Base-by-base conservation (phyloP, 2,888 invertebrate genomes). In the Apodemia hepburni region DNA sequence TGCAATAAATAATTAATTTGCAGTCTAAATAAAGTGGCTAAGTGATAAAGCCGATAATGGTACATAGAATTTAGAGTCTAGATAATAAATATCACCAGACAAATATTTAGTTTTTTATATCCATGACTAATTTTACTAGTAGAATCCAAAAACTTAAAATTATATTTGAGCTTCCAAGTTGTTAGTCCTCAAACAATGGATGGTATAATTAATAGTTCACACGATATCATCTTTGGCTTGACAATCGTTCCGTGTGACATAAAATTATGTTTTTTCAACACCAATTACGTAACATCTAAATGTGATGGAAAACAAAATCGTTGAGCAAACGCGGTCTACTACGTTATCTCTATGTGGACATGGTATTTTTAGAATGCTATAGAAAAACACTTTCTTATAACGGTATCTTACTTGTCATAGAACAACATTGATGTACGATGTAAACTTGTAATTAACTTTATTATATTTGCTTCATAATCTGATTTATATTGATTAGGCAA, bases 201-300 rank as follows among this genome's bases (percentile, higher is more conserved):
- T 74, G 79, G 76, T 78, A 75, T 79, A 82, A 84, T 87, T 85
- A 84, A 81, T 80, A 78, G 81, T 85, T 84, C 82, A 85, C 79
- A 82, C 78, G 85, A 88, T 86, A 86, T 78, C 76, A 87, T 88
- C 84, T 79, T 73, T 71, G 69, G 70, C 65, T 73, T 75, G 75
- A 69, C 73, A 61, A 61, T 29, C 9, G 38, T 61, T 57, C 58
- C 84, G 87, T 85, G 87, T 82, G 83, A 78, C 78, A 76, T 74
- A 75, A 79, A 81, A 85, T 84, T 80, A 81, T 76, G 73, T 82
- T 85, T 85, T 85, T 88, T 86, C 82, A 80, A 83, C 85, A 81
- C 81, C 78, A 85, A 84, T 80, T 79, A 76, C 73, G 74, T 70
- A 79, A 82, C 75, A 72, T 71, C 75, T 75, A 80, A 85, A 84